Evolutionary conservation across 2,113 vertebrate species (phyloP).

Genomic region (human): DNA sequence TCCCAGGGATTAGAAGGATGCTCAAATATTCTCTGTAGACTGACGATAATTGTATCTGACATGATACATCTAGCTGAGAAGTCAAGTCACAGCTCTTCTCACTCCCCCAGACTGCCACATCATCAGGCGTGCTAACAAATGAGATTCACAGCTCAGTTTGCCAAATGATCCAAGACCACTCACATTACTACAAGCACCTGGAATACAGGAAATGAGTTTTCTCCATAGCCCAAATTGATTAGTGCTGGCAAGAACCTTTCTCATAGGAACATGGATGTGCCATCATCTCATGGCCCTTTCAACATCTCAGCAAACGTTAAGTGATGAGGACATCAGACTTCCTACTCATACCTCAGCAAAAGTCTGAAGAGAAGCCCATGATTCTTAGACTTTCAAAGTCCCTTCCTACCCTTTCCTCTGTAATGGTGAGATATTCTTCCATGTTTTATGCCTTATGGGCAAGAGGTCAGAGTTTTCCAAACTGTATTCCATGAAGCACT

Average conservation of each 20-base stretch:
- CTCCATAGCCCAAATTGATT: background rate
- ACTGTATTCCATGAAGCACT: background rate
- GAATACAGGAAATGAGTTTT: background rate
- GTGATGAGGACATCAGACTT: background rate
- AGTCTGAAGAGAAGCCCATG: background rate
- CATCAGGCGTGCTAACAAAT: background rate
- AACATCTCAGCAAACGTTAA: background rate
- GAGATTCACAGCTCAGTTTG: background rate
- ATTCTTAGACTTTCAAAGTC: background rate
- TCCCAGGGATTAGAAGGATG: background rate
- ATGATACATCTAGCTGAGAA: background rate
- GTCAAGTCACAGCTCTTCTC: background rate
- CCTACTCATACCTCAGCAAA: background rate
- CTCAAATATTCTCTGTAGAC: background rate
- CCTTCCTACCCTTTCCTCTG: background rate
- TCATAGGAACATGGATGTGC: background rate
- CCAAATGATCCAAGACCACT: background rate
- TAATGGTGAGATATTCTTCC: background rate
- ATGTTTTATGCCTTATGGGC: background rate
- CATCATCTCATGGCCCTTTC: background rate
- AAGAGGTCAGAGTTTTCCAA: constrained; percentile 34
- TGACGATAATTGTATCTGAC: too few relatives aligned
- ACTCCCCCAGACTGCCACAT: background rate
- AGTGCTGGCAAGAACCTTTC: background rate
- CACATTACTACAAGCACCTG: background rate